Conservation (phyloP, 2,113 vertebrate genomes). For the Perccottus glenii region DNA sequence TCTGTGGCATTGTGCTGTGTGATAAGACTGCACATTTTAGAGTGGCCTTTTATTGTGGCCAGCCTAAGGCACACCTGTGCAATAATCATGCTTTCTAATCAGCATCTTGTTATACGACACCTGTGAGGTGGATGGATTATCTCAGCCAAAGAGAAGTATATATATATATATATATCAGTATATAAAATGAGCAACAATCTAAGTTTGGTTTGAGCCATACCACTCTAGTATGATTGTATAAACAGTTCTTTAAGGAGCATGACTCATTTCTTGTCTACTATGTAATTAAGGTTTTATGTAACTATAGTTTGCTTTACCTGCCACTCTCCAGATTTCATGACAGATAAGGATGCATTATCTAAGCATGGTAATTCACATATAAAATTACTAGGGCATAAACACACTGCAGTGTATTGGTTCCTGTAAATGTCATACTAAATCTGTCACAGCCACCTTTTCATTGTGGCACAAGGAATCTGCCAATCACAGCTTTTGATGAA, state of each 20-base stretch:
- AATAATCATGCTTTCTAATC: no score
- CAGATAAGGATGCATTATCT: slow-evolving; percentile 48
- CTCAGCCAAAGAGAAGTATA: no score
- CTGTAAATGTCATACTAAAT: slow-evolving; percentile 54
- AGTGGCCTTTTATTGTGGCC: no score
- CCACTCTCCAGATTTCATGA: slow-evolving; percentile 39
- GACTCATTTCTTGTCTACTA: slow-evolving; percentile 59
- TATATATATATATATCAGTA: no score
- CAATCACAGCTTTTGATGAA: slow-evolving; percentile 21
- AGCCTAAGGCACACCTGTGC: no score
- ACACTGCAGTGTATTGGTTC: slow-evolving; percentile 12
- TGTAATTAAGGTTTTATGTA: slow-evolving; percentile 53
- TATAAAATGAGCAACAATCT: no score
- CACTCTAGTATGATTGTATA: slow-evolving; percentile 57
- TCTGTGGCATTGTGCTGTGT: no score
- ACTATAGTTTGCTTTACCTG: slow-evolving; percentile 52
- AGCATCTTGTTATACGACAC: no score
- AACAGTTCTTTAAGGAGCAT: slow-evolving; percentile 56
- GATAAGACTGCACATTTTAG: no score
- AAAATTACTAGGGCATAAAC: slow-evolving; percentile 55
- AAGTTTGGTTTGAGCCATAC: slow-evolving; percentile 3
- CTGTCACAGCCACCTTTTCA: slow-evolving; percentile 32
- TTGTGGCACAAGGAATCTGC: slow-evolving; percentile 24
- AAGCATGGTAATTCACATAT: slow-evolving; percentile 28
- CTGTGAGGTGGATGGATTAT: no score